Percentiles rank a stretch among this genome's conserved stretches.
Conservation (phyloP, 1,140 invertebrate species). For the Yoshiicerus persimilis region DNA sequence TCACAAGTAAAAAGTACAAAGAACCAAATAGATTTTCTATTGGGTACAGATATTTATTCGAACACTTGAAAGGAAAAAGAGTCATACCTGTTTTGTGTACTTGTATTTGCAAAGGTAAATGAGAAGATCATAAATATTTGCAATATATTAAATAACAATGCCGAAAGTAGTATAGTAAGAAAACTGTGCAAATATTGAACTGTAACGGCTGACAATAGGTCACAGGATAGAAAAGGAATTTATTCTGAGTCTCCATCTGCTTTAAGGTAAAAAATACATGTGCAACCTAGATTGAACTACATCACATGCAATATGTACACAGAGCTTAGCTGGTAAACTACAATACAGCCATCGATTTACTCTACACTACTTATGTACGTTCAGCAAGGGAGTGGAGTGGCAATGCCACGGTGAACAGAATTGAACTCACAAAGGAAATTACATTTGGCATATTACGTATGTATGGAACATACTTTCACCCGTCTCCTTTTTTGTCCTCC, state of each 20-base stretch:
- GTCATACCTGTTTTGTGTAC: no score
- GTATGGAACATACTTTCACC: conserved; percentile 8
- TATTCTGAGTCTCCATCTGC: not conserved
- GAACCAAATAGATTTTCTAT: no score
- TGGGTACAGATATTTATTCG: no score
- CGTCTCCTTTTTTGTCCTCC: not conserved
- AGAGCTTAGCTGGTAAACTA: not conserved
- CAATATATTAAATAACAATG: not conserved
- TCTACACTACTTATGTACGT: not conserved
- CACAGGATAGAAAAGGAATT: not conserved
- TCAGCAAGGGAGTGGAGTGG: not conserved
- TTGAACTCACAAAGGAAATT: not conserved
- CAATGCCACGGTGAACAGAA: not conserved
- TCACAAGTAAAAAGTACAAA: no score
- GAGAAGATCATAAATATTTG: not conserved
- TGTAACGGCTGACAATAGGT: not conserved
- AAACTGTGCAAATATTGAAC: not conserved
- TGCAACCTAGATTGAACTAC: not conserved
- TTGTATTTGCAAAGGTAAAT: not conserved
- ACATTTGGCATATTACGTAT: not conserved
- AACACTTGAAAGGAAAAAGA: no score
- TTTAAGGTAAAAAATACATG: not conserved
- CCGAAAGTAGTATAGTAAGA: not conserved
- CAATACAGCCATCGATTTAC: not conserved
- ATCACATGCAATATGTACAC: not conserved